Conservation (phyloP, 2,888 invertebrate species). For the Hirtodrosophila confusa region DNA sequence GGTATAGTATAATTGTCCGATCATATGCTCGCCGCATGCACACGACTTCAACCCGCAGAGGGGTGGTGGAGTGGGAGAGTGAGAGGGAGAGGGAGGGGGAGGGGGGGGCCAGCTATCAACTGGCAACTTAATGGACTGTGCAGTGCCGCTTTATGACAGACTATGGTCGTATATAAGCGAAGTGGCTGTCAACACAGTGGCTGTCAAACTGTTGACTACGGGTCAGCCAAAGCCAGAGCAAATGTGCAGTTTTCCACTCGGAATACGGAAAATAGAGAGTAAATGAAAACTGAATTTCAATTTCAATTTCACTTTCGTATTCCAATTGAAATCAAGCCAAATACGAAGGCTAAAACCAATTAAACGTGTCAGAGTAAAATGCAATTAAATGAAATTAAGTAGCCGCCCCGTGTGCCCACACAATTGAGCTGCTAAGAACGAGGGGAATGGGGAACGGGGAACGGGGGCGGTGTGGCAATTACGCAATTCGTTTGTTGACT, state of each 20-base stretch:
- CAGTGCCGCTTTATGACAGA: conserved; percentile 52
- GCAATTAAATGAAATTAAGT: conserved; percentile 61
- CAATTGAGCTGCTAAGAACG: conserved; percentile 24
- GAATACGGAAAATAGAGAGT: conserved; percentile 40
- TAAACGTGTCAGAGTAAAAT: conserved; percentile 25
- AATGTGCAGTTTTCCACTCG: conserved; percentile 23
- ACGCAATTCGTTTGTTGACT: conserved; percentile 40
- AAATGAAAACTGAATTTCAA: conserved; percentile 48
- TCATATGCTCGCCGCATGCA: conserved; percentile 73
- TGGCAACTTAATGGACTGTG: conserved; percentile 66
- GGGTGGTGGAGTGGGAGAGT: background rate
- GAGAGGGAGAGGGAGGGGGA: too few species aligned
- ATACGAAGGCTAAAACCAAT: conserved; percentile 20
- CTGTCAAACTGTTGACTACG: conserved; percentile 38
- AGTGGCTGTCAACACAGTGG: conserved; percentile 56
- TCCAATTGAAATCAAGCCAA: conserved; percentile 31
- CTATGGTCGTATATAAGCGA: conserved; percentile 20
- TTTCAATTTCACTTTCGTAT: conserved; percentile 25
- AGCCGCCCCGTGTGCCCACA: conserved; percentile 31
- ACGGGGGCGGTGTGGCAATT: conserved; percentile 18
- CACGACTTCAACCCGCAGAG: conserved; percentile 26
- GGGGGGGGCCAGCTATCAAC: conserved; percentile 47
- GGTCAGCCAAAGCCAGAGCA: conserved; percentile 22
- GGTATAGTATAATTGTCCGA: conserved; percentile 69
- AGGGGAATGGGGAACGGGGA: too few species aligned